Base-by-base conservation (phyloP, 2,113 vertebrate genomes). In the Tor tambroides region DNA sequence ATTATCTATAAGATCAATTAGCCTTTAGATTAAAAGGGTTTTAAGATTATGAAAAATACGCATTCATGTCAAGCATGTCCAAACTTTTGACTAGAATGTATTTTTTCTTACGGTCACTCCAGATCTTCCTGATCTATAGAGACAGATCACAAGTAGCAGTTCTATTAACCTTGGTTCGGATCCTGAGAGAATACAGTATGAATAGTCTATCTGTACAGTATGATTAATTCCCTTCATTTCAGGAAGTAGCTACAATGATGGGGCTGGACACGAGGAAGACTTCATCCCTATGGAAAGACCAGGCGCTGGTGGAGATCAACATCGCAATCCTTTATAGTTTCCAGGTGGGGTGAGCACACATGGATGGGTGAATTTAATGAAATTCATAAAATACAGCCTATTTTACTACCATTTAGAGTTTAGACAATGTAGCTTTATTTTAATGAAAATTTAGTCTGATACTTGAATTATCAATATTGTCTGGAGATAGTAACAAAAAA, bases 211-310 rank as follows among this genome's bases (percentile, higher is more conserved):
- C 46, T 83, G 41, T 83, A 69, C 46, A n/a, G 12, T 35, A 54
- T 54, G 63, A 83, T 54, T 71, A 4, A 54, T 51, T 49, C 5
- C 38, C 32, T 38, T 17, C 26, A 75, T 2, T 83, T 9, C 91
- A 99, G 98, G 96, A 99, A 80, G 97, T 99, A 49, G 98, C 97
- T 88, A 96, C 94, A 88, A 96, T 94, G 92, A 99, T 99, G 98
- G 95, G 95, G 63, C 89, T 99, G 91, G 98, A 99, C 89, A 98
- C 96, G 91, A 95, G 96, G 90, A 99, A 99, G 94, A 98, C 96
- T 0, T 99, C 98, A 0, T 99, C 98, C 0, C 94, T 99, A 75
- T 99, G 98, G 98, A 99, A 99, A 91, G 98, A 99, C 93, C 96
- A 98, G 92, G 97, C 98, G 0, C 91, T 99, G 89, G 98, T 99